These are phyloP conservation scores for Drosophila recens DNA, from an alignment of 2,888 invertebrate genomes.

Conservation along the genomic window DNA sequence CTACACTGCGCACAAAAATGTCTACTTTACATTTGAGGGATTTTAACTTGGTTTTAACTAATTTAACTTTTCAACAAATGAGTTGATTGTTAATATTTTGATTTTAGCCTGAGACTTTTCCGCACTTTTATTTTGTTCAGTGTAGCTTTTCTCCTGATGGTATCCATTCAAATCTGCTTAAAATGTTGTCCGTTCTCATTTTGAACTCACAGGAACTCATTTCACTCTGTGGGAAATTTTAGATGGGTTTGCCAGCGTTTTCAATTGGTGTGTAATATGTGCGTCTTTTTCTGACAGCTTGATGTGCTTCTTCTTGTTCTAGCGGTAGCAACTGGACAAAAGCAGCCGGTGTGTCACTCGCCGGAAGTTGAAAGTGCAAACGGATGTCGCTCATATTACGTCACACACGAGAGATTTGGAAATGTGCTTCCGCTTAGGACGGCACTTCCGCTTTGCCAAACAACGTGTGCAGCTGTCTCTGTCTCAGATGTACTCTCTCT, in stretches of 20 bases:
- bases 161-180: constrained; percentile 16
- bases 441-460: constrained; percentile 41
- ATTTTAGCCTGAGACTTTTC: neutral
- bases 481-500: constrained; percentile 11
- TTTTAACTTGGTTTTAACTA: neutral
- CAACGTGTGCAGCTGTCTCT: constrained; percentile 26
- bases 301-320: constrained; percentile 30
- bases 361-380: constrained; percentile 76
- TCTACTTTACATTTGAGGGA: neutral
- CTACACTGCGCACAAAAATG: constrained; percentile 14
- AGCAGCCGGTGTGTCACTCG: constrained; percentile 48
- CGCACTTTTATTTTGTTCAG: neutral
- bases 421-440: constrained; percentile 53
- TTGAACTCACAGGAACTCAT: constrained; percentile 5
- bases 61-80: no score
- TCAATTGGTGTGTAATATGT: neutral
- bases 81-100: no score
- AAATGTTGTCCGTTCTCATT: constrained; percentile 1
- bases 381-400: constrained; percentile 75
- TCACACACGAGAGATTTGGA: constrained; percentile 63
- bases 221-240: constrained; percentile 11
- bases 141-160: neutral
- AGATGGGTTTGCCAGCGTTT: constrained; percentile 6
- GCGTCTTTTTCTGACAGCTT: constrained; percentile 39
- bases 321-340: constrained; percentile 28